phyloP scores from a whole-genome alignment of 1,140 invertebrate species.

The Hirudo medicinalis region DNA sequence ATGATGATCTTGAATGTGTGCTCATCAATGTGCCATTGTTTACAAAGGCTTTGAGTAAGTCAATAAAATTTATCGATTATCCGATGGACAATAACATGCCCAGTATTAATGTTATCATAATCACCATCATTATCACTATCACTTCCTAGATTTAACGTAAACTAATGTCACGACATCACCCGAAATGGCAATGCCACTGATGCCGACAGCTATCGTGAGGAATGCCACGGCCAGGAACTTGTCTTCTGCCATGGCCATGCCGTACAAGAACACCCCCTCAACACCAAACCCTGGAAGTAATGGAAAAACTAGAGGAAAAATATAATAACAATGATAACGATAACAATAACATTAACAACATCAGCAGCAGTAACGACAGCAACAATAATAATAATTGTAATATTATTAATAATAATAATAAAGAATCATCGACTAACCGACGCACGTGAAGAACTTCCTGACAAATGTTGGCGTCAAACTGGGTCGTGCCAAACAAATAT shows the following conservation, averaged over 20 bases:
- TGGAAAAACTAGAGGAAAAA: no score
- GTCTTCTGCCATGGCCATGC: conserved; percentile 24
- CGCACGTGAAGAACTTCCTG: conserved; percentile 32
- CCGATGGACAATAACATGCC: no score
- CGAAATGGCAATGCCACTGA: conserved; percentile 30
- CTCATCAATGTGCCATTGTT: no score
- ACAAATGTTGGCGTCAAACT: conserved; percentile 27
- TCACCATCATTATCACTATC: no score
- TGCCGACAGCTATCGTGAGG: conserved; percentile 29
- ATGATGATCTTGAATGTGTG: no score
- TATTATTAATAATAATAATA: background rate
- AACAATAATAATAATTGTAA: no score
- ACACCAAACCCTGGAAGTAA: conserved; percentile 28
- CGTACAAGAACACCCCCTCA: conserved; percentile 26
- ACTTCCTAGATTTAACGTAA: no score
- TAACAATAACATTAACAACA: background rate
- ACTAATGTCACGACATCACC: conserved; percentile 23
- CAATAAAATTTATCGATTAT: no score
- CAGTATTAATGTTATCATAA: no score
- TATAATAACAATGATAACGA: background rate
- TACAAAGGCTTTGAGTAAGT: no score
- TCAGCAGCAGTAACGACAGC: no score
- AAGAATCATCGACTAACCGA: conserved; percentile 24
- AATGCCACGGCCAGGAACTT: conserved; percentile 26
- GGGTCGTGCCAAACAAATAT: conserved; percentile 26